These are phyloP conservation scores for Coronaproctus castanopsis DNA, from an alignment of 2,888 invertebrate genomes.

Conservation along the genomic window DNA sequence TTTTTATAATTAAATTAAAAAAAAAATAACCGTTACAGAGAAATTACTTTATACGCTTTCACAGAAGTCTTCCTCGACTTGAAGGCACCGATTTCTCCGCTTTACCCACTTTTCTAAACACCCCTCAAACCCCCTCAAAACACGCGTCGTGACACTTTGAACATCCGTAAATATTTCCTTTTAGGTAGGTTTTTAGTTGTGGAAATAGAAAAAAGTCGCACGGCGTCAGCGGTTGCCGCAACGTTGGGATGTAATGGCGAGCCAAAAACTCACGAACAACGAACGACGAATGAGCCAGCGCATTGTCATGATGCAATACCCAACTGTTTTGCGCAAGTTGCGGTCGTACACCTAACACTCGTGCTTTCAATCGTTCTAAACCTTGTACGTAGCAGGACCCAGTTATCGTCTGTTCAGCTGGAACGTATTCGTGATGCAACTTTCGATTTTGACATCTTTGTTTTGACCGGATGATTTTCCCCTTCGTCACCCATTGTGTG, in stretches of 20 bases:
- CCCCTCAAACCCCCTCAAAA: background rate
- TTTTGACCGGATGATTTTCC: constrained; percentile 1
- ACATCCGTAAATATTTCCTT: constrained; percentile 5
- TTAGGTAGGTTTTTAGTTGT: constrained; percentile 6
- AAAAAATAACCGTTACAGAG: background rate
- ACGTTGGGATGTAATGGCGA: constrained; percentile 17
- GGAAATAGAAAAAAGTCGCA: constrained; percentile 12
- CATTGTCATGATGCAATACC: constrained; percentile 21
- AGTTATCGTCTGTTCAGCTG: constrained; percentile 6
- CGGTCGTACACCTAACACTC: constrained; percentile 13
- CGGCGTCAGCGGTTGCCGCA: constrained; percentile 17
- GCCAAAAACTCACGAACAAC: constrained; percentile 16
- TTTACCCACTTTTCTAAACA: background rate
- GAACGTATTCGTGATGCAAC: constrained; percentile 5
- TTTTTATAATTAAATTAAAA: too few species aligned
- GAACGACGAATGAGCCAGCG: constrained; percentile 16
- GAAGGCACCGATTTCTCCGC: background rate
- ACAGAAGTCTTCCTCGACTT: background rate
- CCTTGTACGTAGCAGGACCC: constrained; percentile 4
- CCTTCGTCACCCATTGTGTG: constrained; percentile 12
- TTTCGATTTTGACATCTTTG: constrained; percentile 1
- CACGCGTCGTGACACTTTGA: background rate
- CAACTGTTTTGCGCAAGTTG: constrained; percentile 17
- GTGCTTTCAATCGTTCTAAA: constrained; percentile 1
- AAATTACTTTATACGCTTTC: background rate